A percentile compares a stretch with the other conserved stretches of the same genome.
Conservation (phyloP, 37 sponge, comb jelly and placozoan genomes). For the Oscarella lobularis region DNA sequence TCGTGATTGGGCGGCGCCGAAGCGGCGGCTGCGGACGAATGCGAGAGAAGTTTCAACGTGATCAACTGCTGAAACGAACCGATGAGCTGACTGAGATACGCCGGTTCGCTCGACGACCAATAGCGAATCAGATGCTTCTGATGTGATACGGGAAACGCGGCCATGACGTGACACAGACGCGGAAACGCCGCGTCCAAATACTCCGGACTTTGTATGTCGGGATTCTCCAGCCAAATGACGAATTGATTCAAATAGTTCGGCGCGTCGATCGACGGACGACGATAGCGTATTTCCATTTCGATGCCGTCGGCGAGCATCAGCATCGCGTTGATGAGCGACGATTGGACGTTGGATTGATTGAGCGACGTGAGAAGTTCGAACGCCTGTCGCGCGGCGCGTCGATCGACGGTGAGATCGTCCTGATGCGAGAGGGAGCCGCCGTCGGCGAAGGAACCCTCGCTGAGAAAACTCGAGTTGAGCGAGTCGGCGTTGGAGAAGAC, state of each 20-base stretch:
- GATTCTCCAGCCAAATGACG: constrained; percentile 60
- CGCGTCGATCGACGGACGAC: neutral
- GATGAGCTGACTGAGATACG: constrained; percentile 28
- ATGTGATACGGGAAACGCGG: constrained; percentile 11
- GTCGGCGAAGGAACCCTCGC: neutral
- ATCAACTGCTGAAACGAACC: constrained; percentile 43
- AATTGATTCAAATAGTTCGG: constrained; percentile 32
- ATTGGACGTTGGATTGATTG: neutral
- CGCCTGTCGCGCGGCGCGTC: neutral
- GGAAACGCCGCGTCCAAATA: constrained; percentile 46
- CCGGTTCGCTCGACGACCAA: constrained; percentile 34
- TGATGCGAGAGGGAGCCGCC: neutral
- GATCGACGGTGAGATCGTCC: neutral
- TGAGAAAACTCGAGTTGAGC: neutral
- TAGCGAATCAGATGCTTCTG: constrained; percentile 39
- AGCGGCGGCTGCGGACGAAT: neutral
- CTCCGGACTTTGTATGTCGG: constrained; percentile 65
- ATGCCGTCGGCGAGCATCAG: neutral
- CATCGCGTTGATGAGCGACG: neutral
- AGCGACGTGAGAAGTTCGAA: neutral
- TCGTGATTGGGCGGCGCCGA: neutral
- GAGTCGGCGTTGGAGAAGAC: neutral
- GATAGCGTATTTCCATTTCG: neutral
- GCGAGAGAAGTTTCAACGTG: constrained; percentile 8
- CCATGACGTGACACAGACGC: constrained; percentile 23